A percentile compares a stretch with the other conserved stretches of the same genome.
phyloP scores from a whole-genome alignment of 2,797 vertebrate genomes.

The Sebastolobus altivelis region DNA sequence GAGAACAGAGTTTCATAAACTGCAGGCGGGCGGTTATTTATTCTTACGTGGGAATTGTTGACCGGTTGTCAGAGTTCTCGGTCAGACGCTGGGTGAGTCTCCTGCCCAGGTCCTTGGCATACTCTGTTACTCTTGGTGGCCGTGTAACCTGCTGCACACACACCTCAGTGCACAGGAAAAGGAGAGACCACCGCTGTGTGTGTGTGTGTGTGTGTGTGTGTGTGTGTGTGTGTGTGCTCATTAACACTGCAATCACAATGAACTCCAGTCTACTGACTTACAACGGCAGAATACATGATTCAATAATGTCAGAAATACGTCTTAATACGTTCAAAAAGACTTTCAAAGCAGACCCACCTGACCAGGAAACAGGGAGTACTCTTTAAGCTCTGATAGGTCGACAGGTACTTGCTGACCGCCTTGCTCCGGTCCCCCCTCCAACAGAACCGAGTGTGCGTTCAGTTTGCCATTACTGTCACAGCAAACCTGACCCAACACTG shows the following conservation, averaged over 20 bases:
- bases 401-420: constrained; percentile 88
- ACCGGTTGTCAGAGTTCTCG: constrained; percentile 79
- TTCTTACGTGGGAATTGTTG: neutral
- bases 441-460: constrained; percentile 90
- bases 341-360: constrained; percentile 84
- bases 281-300: neutral
- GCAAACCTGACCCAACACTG: constrained; percentile 90
- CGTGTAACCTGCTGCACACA: constrained; percentile 78
- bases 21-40: neutral
- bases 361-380: constrained; percentile 96
- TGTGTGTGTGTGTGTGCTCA: neutral
- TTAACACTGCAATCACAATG: neutral
- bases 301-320: neutral
- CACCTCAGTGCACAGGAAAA: constrained; percentile 78
- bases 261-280: neutral
- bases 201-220: too few relatives aligned
- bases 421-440: constrained; percentile 90
- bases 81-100: constrained; percentile 74
- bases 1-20: neutral
- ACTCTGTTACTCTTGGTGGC: constrained; percentile 81
- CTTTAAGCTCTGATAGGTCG: constrained; percentile 90
- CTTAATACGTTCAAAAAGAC: neutral
- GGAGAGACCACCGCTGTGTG: constrained; percentile 69
- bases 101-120: constrained; percentile 75
- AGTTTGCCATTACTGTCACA: constrained; percentile 95